Evolutionary conservation across 2,797 vertebrate genomes (phyloP).

Genomic region (Spheniscus humboldti): DNA sequence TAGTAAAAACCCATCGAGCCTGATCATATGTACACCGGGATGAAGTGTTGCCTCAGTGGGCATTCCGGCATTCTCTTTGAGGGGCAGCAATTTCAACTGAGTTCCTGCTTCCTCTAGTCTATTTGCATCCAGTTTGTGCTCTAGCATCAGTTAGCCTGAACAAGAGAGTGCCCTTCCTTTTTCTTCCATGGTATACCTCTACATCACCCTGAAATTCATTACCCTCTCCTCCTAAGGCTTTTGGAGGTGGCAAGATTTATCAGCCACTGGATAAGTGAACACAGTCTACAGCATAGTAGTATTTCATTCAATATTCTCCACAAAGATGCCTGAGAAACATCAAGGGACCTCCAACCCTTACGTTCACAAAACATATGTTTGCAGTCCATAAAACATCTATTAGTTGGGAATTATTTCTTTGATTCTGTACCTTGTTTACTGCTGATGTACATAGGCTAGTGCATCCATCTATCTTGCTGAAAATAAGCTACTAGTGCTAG

Average conservation of each 20-base stretch:
- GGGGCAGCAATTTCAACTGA: background rate
- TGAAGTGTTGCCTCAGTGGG: background rate
- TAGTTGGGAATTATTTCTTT: background rate
- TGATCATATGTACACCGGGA: fast-evolving
- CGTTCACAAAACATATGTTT: background rate
- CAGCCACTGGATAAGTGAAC: background rate
- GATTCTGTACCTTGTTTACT: background rate
- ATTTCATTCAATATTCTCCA: background rate
- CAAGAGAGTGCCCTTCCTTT: background rate
- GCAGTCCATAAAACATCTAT: background rate
- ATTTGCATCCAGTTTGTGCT: background rate
- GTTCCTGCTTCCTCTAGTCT: background rate
- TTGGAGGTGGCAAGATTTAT: slow-evolving; percentile 5
- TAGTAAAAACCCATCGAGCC: background rate
- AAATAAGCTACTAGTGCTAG: background rate
- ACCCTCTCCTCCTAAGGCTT: background rate
- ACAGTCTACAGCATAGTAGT: background rate
- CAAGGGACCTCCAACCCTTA: background rate
- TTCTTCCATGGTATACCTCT: background rate
- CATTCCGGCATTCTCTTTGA: background rate
- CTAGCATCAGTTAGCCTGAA: slow-evolving; percentile 24
- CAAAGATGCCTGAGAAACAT: background rate
- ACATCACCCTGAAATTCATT: slow-evolving; percentile 36
- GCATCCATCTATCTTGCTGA: background rate
- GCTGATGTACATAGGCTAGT: background rate